Base-by-base conservation (phyloP, 2,113 vertebrate species). In the Rafetus swinhoei region DNA sequence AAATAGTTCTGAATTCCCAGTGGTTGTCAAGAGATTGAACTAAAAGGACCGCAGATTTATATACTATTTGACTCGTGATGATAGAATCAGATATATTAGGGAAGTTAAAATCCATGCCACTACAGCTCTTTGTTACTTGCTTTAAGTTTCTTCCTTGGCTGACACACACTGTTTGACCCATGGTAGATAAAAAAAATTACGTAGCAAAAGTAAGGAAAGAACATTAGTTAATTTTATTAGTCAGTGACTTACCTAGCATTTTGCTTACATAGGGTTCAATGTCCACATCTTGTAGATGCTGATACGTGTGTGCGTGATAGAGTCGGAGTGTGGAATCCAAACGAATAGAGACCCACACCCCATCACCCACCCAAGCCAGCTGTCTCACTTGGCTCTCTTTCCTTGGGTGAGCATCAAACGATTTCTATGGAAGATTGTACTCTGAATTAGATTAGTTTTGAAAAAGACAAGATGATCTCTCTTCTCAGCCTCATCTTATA, bases 221-320 rank as follows among this genome's bases (percentile, higher is more conserved):
- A 21, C 24, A 76, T 7, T 35, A 32, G 32, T 32, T 69, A 55
- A 15, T 81, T 0, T 9, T 24, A 10, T 3, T 89, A 14, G 76
- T 79, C 29, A 81, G 8, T 60, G n/a, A 93, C 98, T 98, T 95
- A 99, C 99, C 99, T 14, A 99, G 96, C 99, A 99, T 99, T 98
- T 99, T 99, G 98, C 99, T 99, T 87, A 99, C 99, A 25, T 99
- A 99, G 85, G 99, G 99, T 90, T 99, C 99, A 57, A 99, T 99
- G 97, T 99, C 99, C 76, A 99, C 99, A n/a, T 99, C 99, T 96
- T 99, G 99, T 11, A 99, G 97, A 89, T 99, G 99, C 81, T 99
- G 99, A 54, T 99, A 98, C 7, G 99, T 99, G 97, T 99, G 99
- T 0, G 99, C 99, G 1, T 99, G 99, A 95, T 99, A 99, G 45